Evolutionary conservation across 2,113 vertebrate genomes (phyloP), one percentile per base, ranked within the genome.

Genomic region (Puntigrus tetrazona): DNA sequence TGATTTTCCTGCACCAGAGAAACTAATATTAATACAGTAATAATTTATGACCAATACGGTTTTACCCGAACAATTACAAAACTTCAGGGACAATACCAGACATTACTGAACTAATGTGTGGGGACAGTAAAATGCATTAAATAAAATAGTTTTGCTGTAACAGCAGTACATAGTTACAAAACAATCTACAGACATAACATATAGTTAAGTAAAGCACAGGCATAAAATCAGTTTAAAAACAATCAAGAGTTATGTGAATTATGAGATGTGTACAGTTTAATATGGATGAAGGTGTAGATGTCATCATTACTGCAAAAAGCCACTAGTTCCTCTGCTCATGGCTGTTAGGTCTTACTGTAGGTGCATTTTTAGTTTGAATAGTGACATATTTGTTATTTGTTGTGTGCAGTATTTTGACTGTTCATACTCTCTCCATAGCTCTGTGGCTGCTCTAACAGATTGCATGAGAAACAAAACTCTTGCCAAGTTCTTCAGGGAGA

Each of bases 401-500:
- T 16, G 43, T 57, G 31, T 69, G 13, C 18, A 57, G 7, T 57
- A 13, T 45, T 73, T 80, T 52, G 2, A 65, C 59, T 20, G 7
- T 65, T 78, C 31, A 59, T 27, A 52, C 20, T 74, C 27, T 55
- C 2, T 55, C 0, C 84, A 20, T 89, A 99, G 97, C 89, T 99
- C 97, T 0, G 97, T 98, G 65, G 96, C 95, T 0, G 94, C 96
- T 0, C 88, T 99, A 85, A 96, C 96, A 0, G 96, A 98, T 27
- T 98, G 97, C 92, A 97, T 98, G 97, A 94, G 94, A 90, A 96
- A 96, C 91, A 96, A 97, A 87, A 91, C 94, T 9, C 92, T 97
- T 91, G 96, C 96, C 0, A 95, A 94, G 87, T 98, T 98, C 88
- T 96, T 98, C 38, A 93, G 96, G 1, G 96, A 97, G 57, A 95